Evolutionary conservation across 2,888 invertebrate genomes (phyloP), one percentile per base, ranked within the genome.

Genomic region (Thumatha senex): DNA sequence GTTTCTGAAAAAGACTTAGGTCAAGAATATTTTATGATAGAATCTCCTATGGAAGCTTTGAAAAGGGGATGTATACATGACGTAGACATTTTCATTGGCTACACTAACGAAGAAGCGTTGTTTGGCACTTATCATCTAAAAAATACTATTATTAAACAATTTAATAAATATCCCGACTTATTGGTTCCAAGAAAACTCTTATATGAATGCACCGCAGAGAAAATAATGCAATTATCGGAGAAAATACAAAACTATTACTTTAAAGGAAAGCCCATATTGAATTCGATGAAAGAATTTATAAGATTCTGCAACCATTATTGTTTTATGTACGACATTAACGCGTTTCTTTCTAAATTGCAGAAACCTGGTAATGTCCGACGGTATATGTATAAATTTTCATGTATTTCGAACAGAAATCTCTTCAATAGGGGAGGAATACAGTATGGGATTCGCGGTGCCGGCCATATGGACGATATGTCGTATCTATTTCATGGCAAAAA

Each of bases 401-500:
- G 76, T 44, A 38, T 67, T 2, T 83, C 85, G 0, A 67, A 76
- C 7, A 68, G 80, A 48, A 84, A 84, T 51, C 52, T 80, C 1
- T 78, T 63, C 24, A 73, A 76, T 0, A 63, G 51, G 1, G 0
- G 13, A 0, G 82, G 77, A 1, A 31, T 51, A 0, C 72, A 76
- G 40, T 76, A 77, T 36, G 80, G 71, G 0, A 51, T 84, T 0
- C 41, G 36, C 0, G 86, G 83, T 10, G 74, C 80, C 0, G 35
- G 75, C 0, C 87, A 86, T 57, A 52, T 81, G 13, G 86, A 86
- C 12, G 86, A 86, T 45, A 45, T 82, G 4, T 69, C 79, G 70
- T 83, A 86, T 48, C 54, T 86, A 11, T 82, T 88, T 24, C 62
- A 83, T 34, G 57, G 74, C 0, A 80, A 80, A 40, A 33, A 18